These are phyloP conservation scores for Cliona cf. orientalis DNA, from an alignment of 37 sponge, comb jelly and placozoan genomes.

Conservation along the genomic window DNA sequence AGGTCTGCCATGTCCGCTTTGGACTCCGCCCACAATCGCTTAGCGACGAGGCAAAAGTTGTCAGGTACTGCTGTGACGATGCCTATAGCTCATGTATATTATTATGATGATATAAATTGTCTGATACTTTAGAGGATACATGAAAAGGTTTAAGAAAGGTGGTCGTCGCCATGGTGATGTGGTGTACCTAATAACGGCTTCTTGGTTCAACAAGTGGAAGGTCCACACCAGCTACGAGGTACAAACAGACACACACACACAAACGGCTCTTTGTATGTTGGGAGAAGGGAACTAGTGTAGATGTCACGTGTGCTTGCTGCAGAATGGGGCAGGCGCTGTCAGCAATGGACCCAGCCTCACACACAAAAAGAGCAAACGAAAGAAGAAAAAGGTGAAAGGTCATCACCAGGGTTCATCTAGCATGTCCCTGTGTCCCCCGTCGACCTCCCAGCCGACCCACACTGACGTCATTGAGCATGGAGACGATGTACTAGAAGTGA, in stretches of 20 bases:
- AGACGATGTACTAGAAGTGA: not conserved
- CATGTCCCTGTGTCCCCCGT: not conserved
- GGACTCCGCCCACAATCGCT: constrained; percentile 61
- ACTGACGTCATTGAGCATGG: too few species aligned
- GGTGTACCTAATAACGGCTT: constrained; percentile 66
- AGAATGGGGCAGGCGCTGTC: too few species aligned
- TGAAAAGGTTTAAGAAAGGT: constrained; percentile 50
- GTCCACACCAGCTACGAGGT: constrained; percentile 58
- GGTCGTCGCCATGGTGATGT: constrained; percentile 45
- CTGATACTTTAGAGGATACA: constrained; percentile 51
- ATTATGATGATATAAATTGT: not conserved
- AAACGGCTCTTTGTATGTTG: too few species aligned
- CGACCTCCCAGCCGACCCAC: not conserved
- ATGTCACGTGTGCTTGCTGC: too few species aligned
- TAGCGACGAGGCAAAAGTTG: constrained; percentile 56
- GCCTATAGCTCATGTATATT: not conserved
- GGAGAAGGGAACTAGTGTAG: too few species aligned
- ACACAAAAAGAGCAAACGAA: constrained; percentile 33
- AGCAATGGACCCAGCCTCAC: not conserved
- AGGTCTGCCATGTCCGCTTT: constrained; percentile 73
- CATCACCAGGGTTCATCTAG: not conserved
- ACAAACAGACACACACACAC: too few species aligned
- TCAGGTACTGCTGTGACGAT: constrained; percentile 56
- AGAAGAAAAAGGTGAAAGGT: not conserved
- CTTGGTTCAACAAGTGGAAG: constrained; percentile 85